Base-by-base conservation (phyloP, 2,797 vertebrate species). In the Limosa lapponica region DNA sequence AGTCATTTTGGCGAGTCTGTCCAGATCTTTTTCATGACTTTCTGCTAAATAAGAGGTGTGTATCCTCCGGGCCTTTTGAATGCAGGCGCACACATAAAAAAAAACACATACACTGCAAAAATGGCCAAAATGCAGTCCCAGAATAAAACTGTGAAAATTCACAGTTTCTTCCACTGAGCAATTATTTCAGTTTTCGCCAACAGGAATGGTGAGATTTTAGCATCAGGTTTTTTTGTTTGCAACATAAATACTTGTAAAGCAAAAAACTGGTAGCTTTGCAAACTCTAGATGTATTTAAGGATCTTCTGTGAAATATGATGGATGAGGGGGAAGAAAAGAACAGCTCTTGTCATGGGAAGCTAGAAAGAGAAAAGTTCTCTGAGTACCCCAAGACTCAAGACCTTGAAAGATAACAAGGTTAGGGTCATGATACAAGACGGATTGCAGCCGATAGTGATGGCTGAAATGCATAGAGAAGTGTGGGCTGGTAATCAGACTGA, bases 71-170 rank as follows among this genome's bases (percentile, higher is more conserved):
- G 77, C 77, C 90, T 87, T 96, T 85, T 77, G 57, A 90, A 96
- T 39, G 34, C 39, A 95, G 64, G 27, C 89, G 0, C 24, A 57
- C 48, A 82, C 52, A 82, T 41, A 81, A 93, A 95, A 95, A 89
- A 91, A 95, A 90, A 69, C 75, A 93, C 86, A 71, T 57, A 92
- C 51, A 70, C 80, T 95, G 82, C 66, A 96, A 96, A 97, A 96
- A 97, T 97, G 96, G 88, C 77, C 96, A 95, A 96, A 96, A 97
- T 93, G 90, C 93, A 93, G 71, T 96, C 95, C 90, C 94, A 94
- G 96, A 97, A 97, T 97, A 97, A 96, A 97, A 89, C 93, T 95
- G 91, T 96, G 96, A 96, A 97, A 94, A 82, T 95, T 97, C 96
- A 97, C 96, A 96, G 93, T 94, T 96, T 95, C 96, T 96, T 96